A percentile compares a stretch with the other conserved stretches of the same genome.
Conservation (phyloP, 2,113 vertebrate genomes). For the Platichthys flesus region DNA sequence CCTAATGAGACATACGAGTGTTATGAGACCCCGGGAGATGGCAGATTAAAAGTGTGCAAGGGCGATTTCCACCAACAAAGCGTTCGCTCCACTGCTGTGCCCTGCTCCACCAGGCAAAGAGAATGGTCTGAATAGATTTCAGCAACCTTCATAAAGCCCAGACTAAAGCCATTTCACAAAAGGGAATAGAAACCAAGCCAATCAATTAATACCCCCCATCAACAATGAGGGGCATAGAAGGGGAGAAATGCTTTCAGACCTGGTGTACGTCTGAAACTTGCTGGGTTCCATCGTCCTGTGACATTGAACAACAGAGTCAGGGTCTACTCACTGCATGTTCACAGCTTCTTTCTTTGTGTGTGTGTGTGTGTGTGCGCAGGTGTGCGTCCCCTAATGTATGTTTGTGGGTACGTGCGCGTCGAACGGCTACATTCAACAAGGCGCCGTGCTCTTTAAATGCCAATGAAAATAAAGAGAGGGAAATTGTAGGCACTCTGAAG, state of each 20-base stretch:
- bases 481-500: conserved; percentile 76
- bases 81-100: conserved; percentile 59
- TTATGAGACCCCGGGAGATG: conserved; percentile 62
- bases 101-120: conserved; percentile 57
- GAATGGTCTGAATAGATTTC: conserved; percentile 68
- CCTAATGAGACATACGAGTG: conserved; percentile 68
- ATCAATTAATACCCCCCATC: conserved; percentile 75
- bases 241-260: conserved; percentile 72
- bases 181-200: conserved; percentile 65
- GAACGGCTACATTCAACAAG: conserved; percentile 77
- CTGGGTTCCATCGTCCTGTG: conserved; percentile 56
- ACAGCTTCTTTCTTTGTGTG: conserved; percentile 36
- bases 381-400: not conserved
- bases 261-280: conserved; percentile 57
- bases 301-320: conserved; percentile 65
- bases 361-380: not conserved
- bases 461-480: conserved; percentile 81
- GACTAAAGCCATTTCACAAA: conserved; percentile 70
- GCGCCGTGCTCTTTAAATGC: conserved; percentile 75
- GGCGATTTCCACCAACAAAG: conserved; percentile 65
- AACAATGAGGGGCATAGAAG: conserved; percentile 50
- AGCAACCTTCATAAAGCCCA: conserved; percentile 69
- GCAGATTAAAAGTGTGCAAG: conserved; percentile 69
- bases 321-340: conserved; percentile 57
- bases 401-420: conserved; percentile 64